A percentile compares a stretch with the other conserved stretches of the same genome.
Conservation (phyloP, 1,140 invertebrate genomes). For the Harlomillsia oculata region DNA sequence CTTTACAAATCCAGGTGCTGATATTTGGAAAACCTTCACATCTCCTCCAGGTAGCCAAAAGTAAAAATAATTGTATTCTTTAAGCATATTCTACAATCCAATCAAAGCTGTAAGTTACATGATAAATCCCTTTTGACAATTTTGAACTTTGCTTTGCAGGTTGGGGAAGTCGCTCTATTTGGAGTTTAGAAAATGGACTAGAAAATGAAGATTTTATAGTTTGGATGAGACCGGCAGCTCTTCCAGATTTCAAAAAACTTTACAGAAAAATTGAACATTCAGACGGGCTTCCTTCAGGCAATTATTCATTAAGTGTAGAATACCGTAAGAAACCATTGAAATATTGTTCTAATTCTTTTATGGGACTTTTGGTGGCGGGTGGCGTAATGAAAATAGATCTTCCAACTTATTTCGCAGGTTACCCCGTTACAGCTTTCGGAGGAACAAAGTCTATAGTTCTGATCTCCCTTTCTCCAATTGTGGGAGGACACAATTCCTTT, state of each 20-base stretch:
- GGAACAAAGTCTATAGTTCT: slow-evolving; percentile 89
- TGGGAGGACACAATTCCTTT: slow-evolving; percentile 90
- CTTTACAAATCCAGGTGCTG: background rate
- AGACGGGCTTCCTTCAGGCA: slow-evolving; percentile 60
- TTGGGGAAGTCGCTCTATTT: slow-evolving; percentile 70
- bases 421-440: slow-evolving; percentile 60
- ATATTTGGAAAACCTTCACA: slow-evolving; percentile 9
- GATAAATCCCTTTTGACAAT: too few species aligned
- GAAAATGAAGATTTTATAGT: slow-evolving; percentile 95
- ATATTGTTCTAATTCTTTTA: background rate
- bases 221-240: slow-evolving; percentile 61
- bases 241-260: slow-evolving; percentile 91
- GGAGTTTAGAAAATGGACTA: slow-evolving; percentile 87
- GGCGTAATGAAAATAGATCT: background rate
- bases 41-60: slow-evolving; percentile 19
- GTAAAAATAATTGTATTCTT: too few species aligned
- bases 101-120: background rate
- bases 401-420: slow-evolving; percentile 51
- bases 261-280: slow-evolving; percentile 44
- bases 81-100: too few species aligned
- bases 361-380: slow-evolving; percentile 7
- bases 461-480: slow-evolving; percentile 88
- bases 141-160: too few species aligned
- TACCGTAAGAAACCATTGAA: slow-evolving; percentile 50
- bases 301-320: slow-evolving; percentile 61